Conservation (phyloP, 2,113 vertebrate genomes). For the Rhipidura dahli region DNA sequence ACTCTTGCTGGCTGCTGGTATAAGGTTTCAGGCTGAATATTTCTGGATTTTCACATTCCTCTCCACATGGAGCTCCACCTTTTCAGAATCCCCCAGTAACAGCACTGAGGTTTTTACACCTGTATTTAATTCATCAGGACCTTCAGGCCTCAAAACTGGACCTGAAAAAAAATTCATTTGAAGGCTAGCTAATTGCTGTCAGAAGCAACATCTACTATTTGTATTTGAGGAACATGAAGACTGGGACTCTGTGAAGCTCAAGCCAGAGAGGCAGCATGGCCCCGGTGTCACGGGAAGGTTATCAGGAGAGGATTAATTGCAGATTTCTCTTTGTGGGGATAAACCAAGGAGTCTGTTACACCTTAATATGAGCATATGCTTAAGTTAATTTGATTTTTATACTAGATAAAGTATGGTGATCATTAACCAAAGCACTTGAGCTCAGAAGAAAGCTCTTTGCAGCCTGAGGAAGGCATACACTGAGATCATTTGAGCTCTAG, state of each 20-base stretch:
- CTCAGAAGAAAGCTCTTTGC: not conserved
- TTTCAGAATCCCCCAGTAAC: not conserved
- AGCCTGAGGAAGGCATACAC: not conserved
- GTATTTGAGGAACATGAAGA: not conserved
- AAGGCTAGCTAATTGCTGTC: not conserved
- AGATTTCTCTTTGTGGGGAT: not conserved
- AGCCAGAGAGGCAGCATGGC: not conserved
- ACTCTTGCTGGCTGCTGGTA: not conserved
- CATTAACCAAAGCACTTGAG: not conserved
- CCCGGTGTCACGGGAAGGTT: not conserved
- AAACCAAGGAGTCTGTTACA: not conserved
- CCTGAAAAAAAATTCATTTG: not conserved
- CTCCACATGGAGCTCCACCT: not conserved
- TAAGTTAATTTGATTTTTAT: slow-evolving; percentile 16
- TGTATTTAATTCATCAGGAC: not conserved
- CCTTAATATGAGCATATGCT: not conserved
- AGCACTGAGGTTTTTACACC: not conserved
- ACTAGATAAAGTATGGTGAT: not conserved
- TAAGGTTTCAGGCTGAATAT: not conserved
- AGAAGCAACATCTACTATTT: not conserved
- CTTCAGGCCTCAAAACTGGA: not conserved
- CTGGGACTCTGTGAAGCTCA: not conserved
- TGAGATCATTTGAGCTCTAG: not conserved
- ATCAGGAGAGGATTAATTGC: not conserved
- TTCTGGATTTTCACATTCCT: not conserved